These are phyloP conservation scores for Chionoecetes opilio DNA, from an alignment of 1,140 invertebrate species.

Conservation along the genomic window DNA sequence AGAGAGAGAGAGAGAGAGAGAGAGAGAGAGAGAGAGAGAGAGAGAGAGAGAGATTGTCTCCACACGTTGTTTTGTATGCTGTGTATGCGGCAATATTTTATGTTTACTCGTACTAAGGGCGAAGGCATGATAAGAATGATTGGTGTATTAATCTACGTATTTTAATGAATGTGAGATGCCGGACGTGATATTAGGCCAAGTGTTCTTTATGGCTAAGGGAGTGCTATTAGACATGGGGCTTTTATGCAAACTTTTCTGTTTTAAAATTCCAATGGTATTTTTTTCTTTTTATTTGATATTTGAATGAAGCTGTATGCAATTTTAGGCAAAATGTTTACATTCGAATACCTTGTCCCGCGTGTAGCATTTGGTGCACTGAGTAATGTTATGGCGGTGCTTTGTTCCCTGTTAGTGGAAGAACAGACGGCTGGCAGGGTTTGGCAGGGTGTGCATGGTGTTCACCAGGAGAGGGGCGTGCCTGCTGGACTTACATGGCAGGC, in stretches of 20 bases:
- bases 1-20: neutral
- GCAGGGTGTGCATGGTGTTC: neutral
- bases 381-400: conserved; percentile 28
- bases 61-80: conserved; percentile 53
- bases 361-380: conserved; percentile 27
- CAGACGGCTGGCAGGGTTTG: conserved; percentile 10
- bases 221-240: neutral
- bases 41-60: neutral
- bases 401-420: conserved; percentile 28
- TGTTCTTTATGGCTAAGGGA: neutral
- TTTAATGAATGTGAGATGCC: conserved; percentile 30
- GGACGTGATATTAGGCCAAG: conserved; percentile 27
- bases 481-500: neutral
- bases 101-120: neutral
- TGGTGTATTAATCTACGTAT: conserved; percentile 21
- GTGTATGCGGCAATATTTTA: conserved; percentile 39
- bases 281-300: conserved; percentile 2
- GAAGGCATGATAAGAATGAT: conserved; percentile 5
- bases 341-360: conserved; percentile 25
- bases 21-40: neutral
- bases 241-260: conserved; percentile 32
- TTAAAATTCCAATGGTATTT: conserved; percentile 28
- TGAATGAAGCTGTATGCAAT: conserved; percentile 33
- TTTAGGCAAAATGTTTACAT: conserved; percentile 30
- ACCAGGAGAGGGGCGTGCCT: neutral